phyloP scores from a whole-genome alignment of 2,888 invertebrate genomes.

The Chalcosyrphus nemorum region DNA sequence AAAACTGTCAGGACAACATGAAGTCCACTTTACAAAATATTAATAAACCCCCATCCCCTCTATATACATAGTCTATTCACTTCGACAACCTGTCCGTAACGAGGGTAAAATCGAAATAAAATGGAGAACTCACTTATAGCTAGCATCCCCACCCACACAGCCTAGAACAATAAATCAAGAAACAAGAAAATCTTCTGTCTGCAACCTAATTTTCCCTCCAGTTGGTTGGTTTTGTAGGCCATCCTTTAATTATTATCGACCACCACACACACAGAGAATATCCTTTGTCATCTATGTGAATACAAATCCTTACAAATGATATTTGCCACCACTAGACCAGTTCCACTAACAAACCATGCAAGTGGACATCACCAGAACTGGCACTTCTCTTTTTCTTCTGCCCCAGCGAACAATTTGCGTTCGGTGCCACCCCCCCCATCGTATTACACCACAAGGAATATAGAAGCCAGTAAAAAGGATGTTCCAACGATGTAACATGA shows the following conservation, averaged over 20 bases:
- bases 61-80: background rate
- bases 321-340: conserved; percentile 52
- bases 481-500: conserved; percentile 71
- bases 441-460: conserved; percentile 62
- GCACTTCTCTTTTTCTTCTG: conserved; percentile 16
- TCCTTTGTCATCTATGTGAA: conserved; percentile 59
- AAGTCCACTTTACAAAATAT: background rate
- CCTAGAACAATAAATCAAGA: conserved; percentile 14
- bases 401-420: conserved; percentile 48
- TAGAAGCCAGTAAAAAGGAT: conserved; percentile 66
- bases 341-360: conserved; percentile 33
- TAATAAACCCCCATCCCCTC: background rate
- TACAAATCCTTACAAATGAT: conserved; percentile 69
- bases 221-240: conserved; percentile 36
- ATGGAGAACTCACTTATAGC: background rate
- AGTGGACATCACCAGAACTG: conserved; percentile 36
- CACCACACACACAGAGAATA: conserved; percentile 42
- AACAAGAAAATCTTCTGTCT: conserved; percentile 31
- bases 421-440: conserved; percentile 2
- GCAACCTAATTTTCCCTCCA: conserved; percentile 13
- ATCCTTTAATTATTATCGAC: conserved; percentile 67
- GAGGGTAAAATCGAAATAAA: conserved; percentile 24
- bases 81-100: conserved; percentile 23
- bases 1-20: background rate
- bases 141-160: background rate